Percentiles rank a stretch among this genome's conserved stretches.
These are phyloP conservation scores for Acleris emargana DNA, from an alignment of 2,888 invertebrate species.

Conservation along the genomic window DNA sequence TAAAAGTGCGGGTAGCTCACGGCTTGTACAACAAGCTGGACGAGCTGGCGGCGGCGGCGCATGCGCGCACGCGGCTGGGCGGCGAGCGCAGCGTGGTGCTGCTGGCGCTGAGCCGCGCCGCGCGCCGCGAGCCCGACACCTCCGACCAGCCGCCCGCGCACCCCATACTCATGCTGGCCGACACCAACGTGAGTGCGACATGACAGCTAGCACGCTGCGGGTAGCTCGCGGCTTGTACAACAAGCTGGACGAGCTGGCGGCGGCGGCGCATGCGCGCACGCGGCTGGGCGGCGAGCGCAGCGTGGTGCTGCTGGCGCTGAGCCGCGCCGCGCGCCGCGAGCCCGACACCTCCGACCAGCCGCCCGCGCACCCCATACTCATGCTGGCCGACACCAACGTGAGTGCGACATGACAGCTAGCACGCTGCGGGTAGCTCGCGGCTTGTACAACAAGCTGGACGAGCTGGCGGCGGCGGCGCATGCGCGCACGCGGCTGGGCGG, in stretches of 20 bases:
- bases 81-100: slow-evolving; percentile 85
- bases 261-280: slow-evolving; percentile 61
- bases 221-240: slow-evolving; percentile 83
- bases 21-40: slow-evolving; percentile 84
- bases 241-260: slow-evolving; percentile 78
- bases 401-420: slow-evolving; percentile 38
- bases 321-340: slow-evolving; percentile 81
- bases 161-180: slow-evolving; percentile 86
- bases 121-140: slow-evolving; percentile 80
- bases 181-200: slow-evolving; percentile 78
- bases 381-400: slow-evolving; percentile 86
- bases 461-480: slow-evolving; percentile 71
- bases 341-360: slow-evolving; percentile 82
- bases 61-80: slow-evolving; percentile 73
- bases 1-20: slow-evolving; percentile 82
- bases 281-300: slow-evolving; percentile 83
- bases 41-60: slow-evolving; percentile 69
- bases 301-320: slow-evolving; percentile 86
- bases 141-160: slow-evolving; percentile 81
- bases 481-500: slow-evolving; percentile 78
- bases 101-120: slow-evolving; percentile 84
- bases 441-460: slow-evolving; percentile 84
- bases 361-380: slow-evolving; percentile 83
- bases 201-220: slow-evolving; percentile 52
- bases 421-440: slow-evolving; percentile 76